Evolutionary conservation across 2,888 invertebrate genomes (phyloP).

Genomic region (Clistopyga incitator): DNA sequence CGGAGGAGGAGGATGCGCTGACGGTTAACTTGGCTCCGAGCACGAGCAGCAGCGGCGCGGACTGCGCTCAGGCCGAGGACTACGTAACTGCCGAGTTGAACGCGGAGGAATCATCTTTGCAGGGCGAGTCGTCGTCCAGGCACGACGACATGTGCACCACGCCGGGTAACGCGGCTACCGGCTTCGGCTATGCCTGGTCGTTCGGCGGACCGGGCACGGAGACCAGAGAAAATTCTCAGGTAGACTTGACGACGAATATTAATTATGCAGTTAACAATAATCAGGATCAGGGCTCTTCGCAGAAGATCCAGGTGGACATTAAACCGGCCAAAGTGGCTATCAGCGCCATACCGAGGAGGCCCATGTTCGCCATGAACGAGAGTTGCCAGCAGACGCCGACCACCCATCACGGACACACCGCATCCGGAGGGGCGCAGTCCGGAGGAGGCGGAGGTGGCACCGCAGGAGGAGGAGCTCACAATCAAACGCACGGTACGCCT

Average conservation of each 20-base stretch:
- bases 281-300: slow-evolving; percentile 82
- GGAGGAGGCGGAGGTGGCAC: neutral
- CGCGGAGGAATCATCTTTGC: slow-evolving; percentile 61
- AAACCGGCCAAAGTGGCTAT: slow-evolving; percentile 81
- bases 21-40: slow-evolving; percentile 72
- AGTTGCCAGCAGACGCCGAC: slow-evolving; percentile 81
- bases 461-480: slow-evolving; percentile 71
- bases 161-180: slow-evolving; percentile 82
- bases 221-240: slow-evolving; percentile 80
- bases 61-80: slow-evolving; percentile 64
- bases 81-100: slow-evolving; percentile 47
- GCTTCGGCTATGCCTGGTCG: slow-evolving; percentile 83
- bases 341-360: slow-evolving; percentile 78
- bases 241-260: slow-evolving; percentile 81
- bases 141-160: slow-evolving; percentile 81
- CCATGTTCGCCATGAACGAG: slow-evolving; percentile 83
- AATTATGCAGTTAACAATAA: slow-evolving; percentile 83
- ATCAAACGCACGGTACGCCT: slow-evolving; percentile 84
- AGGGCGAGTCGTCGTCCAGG: slow-evolving; percentile 49
- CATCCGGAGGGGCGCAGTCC: slow-evolving; percentile 29
- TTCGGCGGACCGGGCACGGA: slow-evolving; percentile 82
- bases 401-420: slow-evolving; percentile 78
- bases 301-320: slow-evolving; percentile 82
- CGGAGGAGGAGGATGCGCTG: slow-evolving; percentile 81
- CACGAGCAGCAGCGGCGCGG: slow-evolving; percentile 56